Conservation (phyloP, 2,888 invertebrate species). For the Mythimna vitellina region DNA sequence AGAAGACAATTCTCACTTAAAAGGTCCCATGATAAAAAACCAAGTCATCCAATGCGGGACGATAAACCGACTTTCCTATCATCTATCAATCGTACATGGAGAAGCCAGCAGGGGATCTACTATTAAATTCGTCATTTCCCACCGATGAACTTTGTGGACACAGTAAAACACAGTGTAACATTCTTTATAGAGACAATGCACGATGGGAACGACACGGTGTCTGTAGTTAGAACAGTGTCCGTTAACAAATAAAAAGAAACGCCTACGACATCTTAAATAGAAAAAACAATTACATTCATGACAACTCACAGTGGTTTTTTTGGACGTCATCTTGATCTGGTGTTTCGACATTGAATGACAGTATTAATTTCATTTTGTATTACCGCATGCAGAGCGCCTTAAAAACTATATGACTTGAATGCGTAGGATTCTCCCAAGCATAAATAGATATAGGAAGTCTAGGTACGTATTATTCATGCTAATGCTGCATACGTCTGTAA, state of each 20-base stretch:
- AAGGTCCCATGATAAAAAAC: slow-evolving; percentile 79
- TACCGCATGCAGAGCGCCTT: slow-evolving; percentile 60
- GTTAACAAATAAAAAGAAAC: slow-evolving; percentile 75
- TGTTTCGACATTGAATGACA: slow-evolving; percentile 82
- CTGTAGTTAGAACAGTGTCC: slow-evolving; percentile 63
- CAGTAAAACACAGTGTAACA: slow-evolving; percentile 38
- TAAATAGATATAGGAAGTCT: not conserved
- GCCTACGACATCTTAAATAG: slow-evolving; percentile 76
- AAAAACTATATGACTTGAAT: slow-evolving; percentile 23
- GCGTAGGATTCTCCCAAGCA: slow-evolving; percentile 7
- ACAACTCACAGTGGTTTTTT: slow-evolving; percentile 76
- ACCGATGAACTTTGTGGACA: slow-evolving; percentile 53
- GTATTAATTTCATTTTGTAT: slow-evolving; percentile 79
- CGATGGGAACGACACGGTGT: slow-evolving; percentile 45
- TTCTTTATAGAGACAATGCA: not conserved
- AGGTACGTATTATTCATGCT: not conserved
- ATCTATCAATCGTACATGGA: slow-evolving; percentile 87
- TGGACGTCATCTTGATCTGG: slow-evolving; percentile 71
- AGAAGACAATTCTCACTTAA: slow-evolving; percentile 86
- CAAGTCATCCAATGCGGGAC: slow-evolving; percentile 72
- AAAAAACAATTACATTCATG: slow-evolving; percentile 83
- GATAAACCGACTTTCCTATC: slow-evolving; percentile 80
- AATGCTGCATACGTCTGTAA: too few relatives aligned
- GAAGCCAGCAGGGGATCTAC: slow-evolving; percentile 80
- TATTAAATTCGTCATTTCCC: slow-evolving; percentile 80